A percentile compares a stretch with the other conserved stretches of the same genome.
These are phyloP conservation scores for Semaprochilodus insignis DNA, from an alignment of 2,797 vertebrate species.

Conservation along the genomic window DNA sequence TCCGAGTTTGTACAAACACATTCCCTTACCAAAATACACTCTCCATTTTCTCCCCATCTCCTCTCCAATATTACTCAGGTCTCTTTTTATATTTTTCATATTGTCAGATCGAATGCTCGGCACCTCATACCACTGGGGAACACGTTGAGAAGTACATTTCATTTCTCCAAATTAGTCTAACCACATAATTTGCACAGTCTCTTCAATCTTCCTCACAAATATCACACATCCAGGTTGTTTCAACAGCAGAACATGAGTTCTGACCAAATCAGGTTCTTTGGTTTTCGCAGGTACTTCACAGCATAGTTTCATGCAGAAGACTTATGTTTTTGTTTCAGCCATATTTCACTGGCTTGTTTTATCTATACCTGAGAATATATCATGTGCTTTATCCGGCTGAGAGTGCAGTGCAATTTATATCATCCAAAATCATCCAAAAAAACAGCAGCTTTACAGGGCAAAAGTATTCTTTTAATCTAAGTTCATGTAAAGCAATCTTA, in stretches of 20 bases:
- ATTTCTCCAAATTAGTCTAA: slow-evolving; percentile 16
- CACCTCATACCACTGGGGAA: neutral
- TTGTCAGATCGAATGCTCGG: neutral
- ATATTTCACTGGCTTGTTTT: neutral
- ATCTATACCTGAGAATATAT: neutral
- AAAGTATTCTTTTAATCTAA: too few species aligned
- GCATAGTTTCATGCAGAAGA: neutral
- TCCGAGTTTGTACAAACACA: neutral
- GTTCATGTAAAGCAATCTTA: too few species aligned
- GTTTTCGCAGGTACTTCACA: neutral
- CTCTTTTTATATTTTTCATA: neutral
- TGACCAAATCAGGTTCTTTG: neutral
- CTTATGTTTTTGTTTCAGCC: slow-evolving; percentile 2
- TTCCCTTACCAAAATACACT: neutral
- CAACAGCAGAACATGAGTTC: neutral
- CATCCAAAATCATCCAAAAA: too few species aligned
- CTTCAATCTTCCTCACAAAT: neutral
- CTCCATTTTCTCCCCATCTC: slow-evolving; percentile 1
- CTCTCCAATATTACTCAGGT: slow-evolving; percentile 11
- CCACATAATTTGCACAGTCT: neutral
- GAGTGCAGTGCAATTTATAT: neutral
- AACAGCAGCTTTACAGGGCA: too few species aligned
- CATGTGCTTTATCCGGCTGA: slow-evolving; percentile 8
- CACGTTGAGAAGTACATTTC: neutral
- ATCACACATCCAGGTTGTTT: neutral